Percentiles rank a stretch among this genome's conserved stretches.
These are phyloP conservation scores for Stenodera caucasica DNA, from an alignment of 2,888 invertebrate species.

Conservation along the genomic window DNA sequence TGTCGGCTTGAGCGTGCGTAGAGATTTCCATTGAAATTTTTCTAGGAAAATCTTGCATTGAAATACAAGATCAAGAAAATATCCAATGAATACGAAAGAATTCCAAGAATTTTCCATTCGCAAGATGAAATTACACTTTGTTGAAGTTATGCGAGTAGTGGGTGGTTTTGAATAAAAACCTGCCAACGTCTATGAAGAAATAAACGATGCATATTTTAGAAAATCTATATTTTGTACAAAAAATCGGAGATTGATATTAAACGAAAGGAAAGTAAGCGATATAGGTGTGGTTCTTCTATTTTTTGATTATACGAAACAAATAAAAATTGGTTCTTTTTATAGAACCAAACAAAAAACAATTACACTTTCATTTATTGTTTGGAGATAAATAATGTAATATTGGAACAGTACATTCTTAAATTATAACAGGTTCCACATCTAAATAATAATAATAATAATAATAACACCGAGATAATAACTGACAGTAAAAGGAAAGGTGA, in stretches of 20 bases:
- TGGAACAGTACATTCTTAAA: conserved; percentile 2
- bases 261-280: neutral
- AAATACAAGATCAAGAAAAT: neutral
- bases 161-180: too few species aligned
- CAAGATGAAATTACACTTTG: conserved; percentile 1
- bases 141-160: neutral
- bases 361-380: conserved; percentile 21
- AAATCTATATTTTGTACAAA: neutral
- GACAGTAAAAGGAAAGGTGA: conserved; percentile 34
- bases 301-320: neutral
- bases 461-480: conserved; percentile 19
- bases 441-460: conserved; percentile 19
- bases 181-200: too few species aligned
- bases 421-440: conserved; percentile 20
- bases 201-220: neutral
- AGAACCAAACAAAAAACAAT: neutral
- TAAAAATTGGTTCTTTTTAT: neutral
- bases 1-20: conserved; percentile 18
- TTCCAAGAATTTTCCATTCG: neutral
- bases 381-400: conserved; percentile 13
- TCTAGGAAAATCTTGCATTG: too few species aligned
- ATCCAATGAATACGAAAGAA: neutral
- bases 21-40: too few species aligned
- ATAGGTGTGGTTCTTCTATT: neutral
- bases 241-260: too few species aligned